Evolutionary conservation across 2,113 vertebrate species (phyloP).

Genomic region (Urocitellus parryii): DNA sequence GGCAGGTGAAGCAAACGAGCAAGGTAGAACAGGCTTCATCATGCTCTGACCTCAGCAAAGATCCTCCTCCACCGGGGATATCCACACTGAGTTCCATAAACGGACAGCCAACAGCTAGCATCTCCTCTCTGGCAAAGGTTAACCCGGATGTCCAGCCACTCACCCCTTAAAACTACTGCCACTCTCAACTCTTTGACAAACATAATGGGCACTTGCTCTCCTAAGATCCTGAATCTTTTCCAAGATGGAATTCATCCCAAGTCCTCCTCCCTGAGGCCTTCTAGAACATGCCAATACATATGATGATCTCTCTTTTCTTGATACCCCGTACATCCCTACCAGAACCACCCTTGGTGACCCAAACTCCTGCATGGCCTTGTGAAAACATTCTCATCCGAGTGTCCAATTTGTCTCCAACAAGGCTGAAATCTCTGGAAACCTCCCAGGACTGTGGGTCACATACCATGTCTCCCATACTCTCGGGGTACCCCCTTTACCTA

Average conservation of each 20-base stretch:
- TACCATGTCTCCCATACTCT: background rate
- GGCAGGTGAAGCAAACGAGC: background rate
- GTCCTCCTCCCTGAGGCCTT: background rate
- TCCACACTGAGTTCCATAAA: background rate
- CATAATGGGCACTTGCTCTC: background rate
- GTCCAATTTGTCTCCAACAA: background rate
- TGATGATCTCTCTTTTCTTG: background rate
- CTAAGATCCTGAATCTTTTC: background rate
- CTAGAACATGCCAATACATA: background rate
- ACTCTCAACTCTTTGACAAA: background rate
- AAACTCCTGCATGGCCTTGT: background rate
- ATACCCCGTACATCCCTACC: background rate
- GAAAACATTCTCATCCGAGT: background rate
- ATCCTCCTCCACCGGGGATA: background rate
- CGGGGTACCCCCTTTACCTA: background rate
- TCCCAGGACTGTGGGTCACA: background rate
- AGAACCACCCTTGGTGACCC: background rate
- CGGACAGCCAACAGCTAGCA: background rate
- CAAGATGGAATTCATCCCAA: background rate
- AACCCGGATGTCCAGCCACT: background rate
- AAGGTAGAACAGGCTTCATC: background rate
- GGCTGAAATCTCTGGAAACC: background rate
- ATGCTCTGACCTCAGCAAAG: background rate
- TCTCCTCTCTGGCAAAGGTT: background rate
- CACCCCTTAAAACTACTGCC: background rate